Evolutionary conservation across 2,113 vertebrate species (phyloP).

Genomic region (Nothobranchius kuhntae): DNA sequence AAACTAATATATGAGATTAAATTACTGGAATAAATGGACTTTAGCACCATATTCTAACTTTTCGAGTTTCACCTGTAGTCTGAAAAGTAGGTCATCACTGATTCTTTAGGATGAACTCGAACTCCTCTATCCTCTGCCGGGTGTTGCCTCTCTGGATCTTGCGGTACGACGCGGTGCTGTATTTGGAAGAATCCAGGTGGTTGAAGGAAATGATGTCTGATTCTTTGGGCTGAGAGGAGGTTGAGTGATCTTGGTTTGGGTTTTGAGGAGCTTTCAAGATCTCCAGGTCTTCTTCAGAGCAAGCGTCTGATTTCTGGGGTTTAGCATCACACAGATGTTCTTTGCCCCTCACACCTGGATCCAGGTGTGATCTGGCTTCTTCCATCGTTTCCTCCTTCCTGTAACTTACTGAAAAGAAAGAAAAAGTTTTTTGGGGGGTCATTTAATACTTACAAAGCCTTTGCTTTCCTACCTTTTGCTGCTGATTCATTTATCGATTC

Average conservation of each 20-base stretch:
- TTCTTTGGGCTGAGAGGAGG: constrained; percentile 65
- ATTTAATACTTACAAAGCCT: not conserved
- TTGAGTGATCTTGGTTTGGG: constrained; percentile 53
- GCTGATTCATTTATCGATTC: not conserved
- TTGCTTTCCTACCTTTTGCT: constrained; percentile 45
- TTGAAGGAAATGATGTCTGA: constrained; percentile 66
- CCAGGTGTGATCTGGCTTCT: constrained; percentile 1
- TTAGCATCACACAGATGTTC: constrained; percentile 14
- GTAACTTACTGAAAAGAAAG: constrained; percentile 32
- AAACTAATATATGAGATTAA: too few relatives aligned
- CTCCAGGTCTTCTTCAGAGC: constrained; percentile 39
- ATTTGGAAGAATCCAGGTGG: constrained; percentile 83
- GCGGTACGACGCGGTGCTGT: constrained; percentile 92
- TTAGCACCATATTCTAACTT: too few relatives aligned
- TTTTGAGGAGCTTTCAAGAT: constrained; percentile 32
- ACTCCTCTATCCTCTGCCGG: constrained; percentile 90
- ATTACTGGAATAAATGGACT: too few relatives aligned
- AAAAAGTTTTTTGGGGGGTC: not conserved
- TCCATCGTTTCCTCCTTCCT: constrained; percentile 19
- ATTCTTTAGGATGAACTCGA: constrained; percentile 89
- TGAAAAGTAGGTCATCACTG: constrained; percentile 34
- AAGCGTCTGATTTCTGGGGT: not conserved
- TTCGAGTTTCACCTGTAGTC: not conserved
- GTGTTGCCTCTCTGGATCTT: constrained; percentile 94
- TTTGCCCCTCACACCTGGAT: constrained; percentile 9